phyloP scores from a whole-genome alignment of 2,113 vertebrate species.

The Oreochromis tanganicae region DNA sequence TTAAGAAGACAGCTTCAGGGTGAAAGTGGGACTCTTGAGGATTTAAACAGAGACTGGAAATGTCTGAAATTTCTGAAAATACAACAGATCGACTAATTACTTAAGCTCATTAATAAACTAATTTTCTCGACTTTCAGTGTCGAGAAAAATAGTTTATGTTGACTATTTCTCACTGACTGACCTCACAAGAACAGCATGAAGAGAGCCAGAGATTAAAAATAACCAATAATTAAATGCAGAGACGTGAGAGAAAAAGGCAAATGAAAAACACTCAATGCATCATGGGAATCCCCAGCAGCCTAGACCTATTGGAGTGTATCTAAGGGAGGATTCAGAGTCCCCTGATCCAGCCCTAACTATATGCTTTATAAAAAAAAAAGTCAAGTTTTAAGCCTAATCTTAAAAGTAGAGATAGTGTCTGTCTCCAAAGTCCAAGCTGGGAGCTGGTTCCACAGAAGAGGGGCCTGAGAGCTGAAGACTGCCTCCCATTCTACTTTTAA shows the following conservation, averaged over 20 bases:
- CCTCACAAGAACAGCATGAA: not conserved
- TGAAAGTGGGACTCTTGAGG: not conserved
- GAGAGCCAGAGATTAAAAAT: not conserved
- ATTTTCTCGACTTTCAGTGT: not conserved
- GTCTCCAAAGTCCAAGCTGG: not conserved
- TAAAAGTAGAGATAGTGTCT: not conserved
- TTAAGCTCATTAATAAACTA: not conserved
- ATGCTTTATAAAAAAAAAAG: not conserved
- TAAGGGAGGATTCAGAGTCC: not conserved
- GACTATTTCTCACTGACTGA: not conserved
- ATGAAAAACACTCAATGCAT: not conserved
- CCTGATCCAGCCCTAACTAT: not conserved
- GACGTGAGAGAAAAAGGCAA: not conserved
- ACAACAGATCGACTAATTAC: not conserved
- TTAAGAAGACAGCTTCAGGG: not conserved
- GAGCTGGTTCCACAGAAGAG: not conserved
- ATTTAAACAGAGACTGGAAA: not conserved
- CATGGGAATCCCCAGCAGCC: not conserved
- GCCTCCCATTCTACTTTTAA: accelerated
- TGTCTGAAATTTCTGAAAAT: not conserved
- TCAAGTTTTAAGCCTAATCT: not conserved
- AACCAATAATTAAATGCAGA: not conserved
- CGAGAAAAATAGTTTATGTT: not conserved
- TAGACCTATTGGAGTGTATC: not conserved
- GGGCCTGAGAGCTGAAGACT: not conserved